phyloP scores from a whole-genome alignment of 92 coral and sea anemone species.

The Metridium senile region DNA sequence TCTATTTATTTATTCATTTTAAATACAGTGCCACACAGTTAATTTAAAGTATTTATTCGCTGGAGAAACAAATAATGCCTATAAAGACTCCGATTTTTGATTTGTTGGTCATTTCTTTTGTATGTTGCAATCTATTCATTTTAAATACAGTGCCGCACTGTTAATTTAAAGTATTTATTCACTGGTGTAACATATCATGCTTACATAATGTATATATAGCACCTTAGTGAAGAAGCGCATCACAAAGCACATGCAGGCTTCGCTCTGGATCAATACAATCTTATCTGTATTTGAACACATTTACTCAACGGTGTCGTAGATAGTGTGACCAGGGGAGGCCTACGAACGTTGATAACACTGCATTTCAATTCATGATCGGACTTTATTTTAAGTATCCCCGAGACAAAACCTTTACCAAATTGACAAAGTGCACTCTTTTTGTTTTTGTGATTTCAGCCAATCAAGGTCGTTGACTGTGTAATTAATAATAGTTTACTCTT shows the following conservation, averaged over 20 bases:
- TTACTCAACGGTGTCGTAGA: constrained; percentile 9
- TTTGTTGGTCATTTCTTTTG: no score
- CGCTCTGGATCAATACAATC: constrained; percentile 15
- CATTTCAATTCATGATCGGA: constrained; percentile 16
- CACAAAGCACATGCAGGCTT: constrained; percentile 10
- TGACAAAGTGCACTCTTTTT: constrained; percentile 11
- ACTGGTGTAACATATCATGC: not conserved
- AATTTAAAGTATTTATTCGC: no score
- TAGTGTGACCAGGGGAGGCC: constrained; percentile 12
- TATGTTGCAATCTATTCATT: no score
- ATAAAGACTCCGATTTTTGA: no score
- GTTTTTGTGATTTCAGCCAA: constrained; percentile 27
- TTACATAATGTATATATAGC: not conserved
- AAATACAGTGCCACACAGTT: no score
- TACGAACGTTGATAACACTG: constrained; percentile 3
- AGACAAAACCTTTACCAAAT: constrained; percentile 28
- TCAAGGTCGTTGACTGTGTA: constrained; percentile 14
- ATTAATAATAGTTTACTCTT: constrained; percentile 20
- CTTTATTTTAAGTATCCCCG: constrained; percentile 3
- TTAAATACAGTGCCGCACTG: not conserved
- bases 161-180: not conserved
- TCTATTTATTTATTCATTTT: no score
- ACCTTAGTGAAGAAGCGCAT: not conserved
- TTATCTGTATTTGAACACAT: constrained; percentile 16
- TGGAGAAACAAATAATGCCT: no score